Conservation (phyloP, 1,140 invertebrate genomes). For the Metaphire vulgaris region DNA sequence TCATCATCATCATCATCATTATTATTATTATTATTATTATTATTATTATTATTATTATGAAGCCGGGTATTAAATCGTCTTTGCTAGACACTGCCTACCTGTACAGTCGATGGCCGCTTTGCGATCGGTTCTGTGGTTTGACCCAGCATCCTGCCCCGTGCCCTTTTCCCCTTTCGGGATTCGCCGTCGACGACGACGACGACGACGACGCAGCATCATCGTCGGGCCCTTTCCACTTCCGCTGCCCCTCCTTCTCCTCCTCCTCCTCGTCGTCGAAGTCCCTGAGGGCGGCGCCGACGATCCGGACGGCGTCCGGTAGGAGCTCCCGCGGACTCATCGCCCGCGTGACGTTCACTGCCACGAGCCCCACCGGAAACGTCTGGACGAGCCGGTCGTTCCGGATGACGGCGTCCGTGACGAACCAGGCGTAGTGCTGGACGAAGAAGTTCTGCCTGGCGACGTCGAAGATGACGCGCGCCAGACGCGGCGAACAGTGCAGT, state of each 20-base stretch:
- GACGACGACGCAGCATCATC: too few species aligned
- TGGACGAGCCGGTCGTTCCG: neutral
- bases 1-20: too few species aligned
- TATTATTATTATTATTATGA: too few species aligned
- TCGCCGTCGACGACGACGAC: too few species aligned
- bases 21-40: too few species aligned
- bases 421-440: constrained; percentile 72
- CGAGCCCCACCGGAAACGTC: neutral
- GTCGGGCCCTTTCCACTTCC: too few species aligned
- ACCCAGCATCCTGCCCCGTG: neutral
- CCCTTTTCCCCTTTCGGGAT: neutral
- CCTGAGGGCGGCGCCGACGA: neutral
- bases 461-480: constrained; percentile 61
- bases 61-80: too few species aligned
- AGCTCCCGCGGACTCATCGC: neutral
- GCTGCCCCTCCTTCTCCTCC: too few species aligned
- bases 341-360: neutral
- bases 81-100: neutral
- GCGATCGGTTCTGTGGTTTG: neutral
- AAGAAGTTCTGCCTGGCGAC: constrained; percentile 67
- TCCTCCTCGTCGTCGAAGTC: neutral
- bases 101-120: neutral
- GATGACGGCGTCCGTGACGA: constrained; percentile 55
- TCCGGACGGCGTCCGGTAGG: neutral
- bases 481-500: constrained; percentile 62